A percentile compares a stretch with the other conserved stretches of the same genome.
phyloP scores from a whole-genome alignment of 2,113 vertebrate genomes.

The Oryzias celebensis region DNA sequence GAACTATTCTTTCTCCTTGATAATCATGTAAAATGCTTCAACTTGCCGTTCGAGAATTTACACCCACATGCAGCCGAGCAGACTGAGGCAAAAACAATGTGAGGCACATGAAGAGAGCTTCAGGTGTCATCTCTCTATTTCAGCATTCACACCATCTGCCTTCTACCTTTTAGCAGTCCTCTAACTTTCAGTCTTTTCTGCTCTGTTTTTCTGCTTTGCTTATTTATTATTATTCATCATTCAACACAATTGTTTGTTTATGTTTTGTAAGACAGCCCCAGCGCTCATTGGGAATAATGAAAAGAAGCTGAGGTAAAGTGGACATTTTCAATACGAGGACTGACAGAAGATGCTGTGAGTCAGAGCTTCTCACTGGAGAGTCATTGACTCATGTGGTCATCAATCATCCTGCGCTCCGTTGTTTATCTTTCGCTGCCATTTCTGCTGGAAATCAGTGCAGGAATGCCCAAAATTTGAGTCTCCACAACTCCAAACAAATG shows the following conservation, averaged over 20 bases:
- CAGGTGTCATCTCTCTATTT: neutral
- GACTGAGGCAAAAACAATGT: too few relatives aligned
- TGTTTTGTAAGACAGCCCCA: conserved; percentile 21
- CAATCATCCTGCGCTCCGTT: too few relatives aligned
- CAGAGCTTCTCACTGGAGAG: conserved; percentile 3
- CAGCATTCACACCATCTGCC: neutral
- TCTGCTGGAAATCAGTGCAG: too few relatives aligned
- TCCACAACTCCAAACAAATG: too few relatives aligned
- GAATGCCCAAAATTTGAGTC: too few relatives aligned
- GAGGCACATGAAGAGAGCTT: neutral
- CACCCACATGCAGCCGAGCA: neutral
- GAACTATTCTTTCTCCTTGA: too few relatives aligned
- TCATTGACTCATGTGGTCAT: conserved; percentile 12
- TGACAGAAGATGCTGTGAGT: neutral
- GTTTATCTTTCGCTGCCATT: too few relatives aligned
- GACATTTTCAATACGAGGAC: conserved; percentile 5
- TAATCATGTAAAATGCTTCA: too few relatives aligned
- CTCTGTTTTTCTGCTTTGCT: conserved; percentile 8
- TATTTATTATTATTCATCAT: conserved; percentile 34
- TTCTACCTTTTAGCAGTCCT: conserved; percentile 9
- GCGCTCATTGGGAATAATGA: conserved; percentile 25
- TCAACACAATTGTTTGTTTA: conserved; percentile 21
- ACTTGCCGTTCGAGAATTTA: too few relatives aligned
- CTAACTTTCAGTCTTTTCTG: neutral
- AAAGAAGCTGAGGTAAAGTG: conserved; percentile 3